Evolutionary conservation across 2,888 invertebrate species (phyloP).

Genomic region (Agonopterix heracliana): DNA sequence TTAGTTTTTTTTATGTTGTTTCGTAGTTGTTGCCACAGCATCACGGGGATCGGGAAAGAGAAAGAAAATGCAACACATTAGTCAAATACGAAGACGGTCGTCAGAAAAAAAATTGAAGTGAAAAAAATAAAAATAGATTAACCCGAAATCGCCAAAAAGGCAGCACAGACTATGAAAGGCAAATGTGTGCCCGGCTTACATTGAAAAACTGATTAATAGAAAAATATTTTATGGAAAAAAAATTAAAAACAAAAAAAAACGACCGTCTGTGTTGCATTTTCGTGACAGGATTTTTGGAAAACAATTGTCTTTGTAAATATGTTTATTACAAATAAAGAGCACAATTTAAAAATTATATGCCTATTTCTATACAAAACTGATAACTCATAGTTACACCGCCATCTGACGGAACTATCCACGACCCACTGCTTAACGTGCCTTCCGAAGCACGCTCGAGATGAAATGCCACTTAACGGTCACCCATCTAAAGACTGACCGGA

Average conservation of each 20-base stretch:
- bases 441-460: too few species aligned
- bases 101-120: constrained; percentile 21
- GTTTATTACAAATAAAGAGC: neutral
- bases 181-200: constrained; percentile 24
- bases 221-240: constrained; percentile 15
- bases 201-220: constrained; percentile 19
- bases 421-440: too few species aligned
- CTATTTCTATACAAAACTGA: too few species aligned
- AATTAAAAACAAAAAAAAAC: constrained; percentile 24
- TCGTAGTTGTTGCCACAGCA: neutral
- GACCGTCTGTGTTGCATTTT: constrained; percentile 77
- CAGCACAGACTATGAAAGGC: constrained; percentile 64
- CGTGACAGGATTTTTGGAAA: constrained; percentile 38
- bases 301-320: constrained; percentile 29
- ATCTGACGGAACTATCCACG: too few species aligned
- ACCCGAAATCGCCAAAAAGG: constrained; percentile 61
- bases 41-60: constrained; percentile 58
- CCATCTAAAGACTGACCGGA: too few species aligned
- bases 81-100: constrained; percentile 46
- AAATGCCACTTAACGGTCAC: too few species aligned
- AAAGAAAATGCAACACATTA: constrained; percentile 76
- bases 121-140: constrained; percentile 5
- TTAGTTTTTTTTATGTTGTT: neutral
- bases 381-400: too few species aligned
- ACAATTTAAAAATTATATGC: too few species aligned